Conservation (phyloP, 2,888 invertebrate genomes). For the Pseudoips prasinana region DNA sequence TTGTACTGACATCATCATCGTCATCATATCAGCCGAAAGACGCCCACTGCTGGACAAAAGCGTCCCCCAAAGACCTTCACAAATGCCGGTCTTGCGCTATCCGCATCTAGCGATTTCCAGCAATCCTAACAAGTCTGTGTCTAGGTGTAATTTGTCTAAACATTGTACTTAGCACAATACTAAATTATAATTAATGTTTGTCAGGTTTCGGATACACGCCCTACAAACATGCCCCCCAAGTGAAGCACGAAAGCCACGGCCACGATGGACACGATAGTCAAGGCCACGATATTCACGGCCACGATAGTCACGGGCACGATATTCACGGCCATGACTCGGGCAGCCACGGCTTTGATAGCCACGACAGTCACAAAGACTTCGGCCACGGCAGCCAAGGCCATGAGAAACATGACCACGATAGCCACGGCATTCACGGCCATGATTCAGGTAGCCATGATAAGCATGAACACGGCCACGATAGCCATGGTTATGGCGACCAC, state of each 20-base stretch:
- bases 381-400: slow-evolving; percentile 7
- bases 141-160: too few species aligned
- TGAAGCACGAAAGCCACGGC: background rate
- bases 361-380: slow-evolving; percentile 10
- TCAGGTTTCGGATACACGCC: background rate
- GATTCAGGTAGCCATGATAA: background rate
- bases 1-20: too few species aligned
- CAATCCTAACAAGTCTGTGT: too few species aligned
- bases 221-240: background rate
- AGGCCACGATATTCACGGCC: slow-evolving; percentile 5
- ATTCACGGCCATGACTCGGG: background rate
- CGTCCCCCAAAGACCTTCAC: too few species aligned
- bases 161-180: too few species aligned
- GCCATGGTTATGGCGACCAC: background rate
- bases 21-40: too few species aligned
- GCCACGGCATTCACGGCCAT: background rate
- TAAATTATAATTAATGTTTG: too few species aligned
- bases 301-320: background rate
- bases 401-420: background rate
- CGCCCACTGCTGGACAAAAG: too few species aligned
- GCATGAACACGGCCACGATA: background rate
- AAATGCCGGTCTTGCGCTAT: too few species aligned
- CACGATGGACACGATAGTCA: background rate
- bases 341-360: background rate
- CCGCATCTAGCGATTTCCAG: too few species aligned